Conservation (phyloP, 2,888 invertebrate genomes). For the Phymatocera aterrima region DNA sequence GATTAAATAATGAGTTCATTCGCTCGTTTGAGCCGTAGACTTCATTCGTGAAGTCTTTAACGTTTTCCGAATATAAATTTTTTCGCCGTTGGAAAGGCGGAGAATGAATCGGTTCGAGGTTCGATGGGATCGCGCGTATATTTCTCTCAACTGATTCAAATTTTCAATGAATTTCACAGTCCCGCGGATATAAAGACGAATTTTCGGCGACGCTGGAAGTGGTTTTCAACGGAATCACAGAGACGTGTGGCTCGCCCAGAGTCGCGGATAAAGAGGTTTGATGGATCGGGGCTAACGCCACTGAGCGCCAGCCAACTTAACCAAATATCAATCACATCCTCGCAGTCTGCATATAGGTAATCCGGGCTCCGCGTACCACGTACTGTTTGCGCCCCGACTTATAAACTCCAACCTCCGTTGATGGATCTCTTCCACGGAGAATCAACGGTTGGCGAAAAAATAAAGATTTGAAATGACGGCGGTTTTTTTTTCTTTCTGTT, state of each 20-base stretch:
- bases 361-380: constrained; percentile 57
- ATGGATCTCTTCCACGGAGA: constrained; percentile 50
- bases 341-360: constrained; percentile 61
- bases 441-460: background rate
- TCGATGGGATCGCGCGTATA: background rate
- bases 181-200: background rate
- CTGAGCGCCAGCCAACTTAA: constrained; percentile 56
- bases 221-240: constrained; percentile 54
- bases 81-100: too few relatives aligned
- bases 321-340: constrained; percentile 65
- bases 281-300: constrained; percentile 57
- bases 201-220: background rate
- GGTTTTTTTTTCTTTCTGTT: background rate
- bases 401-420: constrained; percentile 48
- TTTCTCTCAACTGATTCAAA: constrained; percentile 62
- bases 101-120: background rate
- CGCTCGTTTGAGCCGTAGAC: background rate
- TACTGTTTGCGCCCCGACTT: constrained; percentile 61
- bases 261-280: constrained; percentile 61
- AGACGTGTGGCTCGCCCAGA: constrained; percentile 55
- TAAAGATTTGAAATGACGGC: background rate
- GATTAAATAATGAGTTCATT: background rate
- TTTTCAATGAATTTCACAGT: constrained; percentile 1
- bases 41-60: background rate
- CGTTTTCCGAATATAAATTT: background rate